Base-by-base conservation (phyloP, 2,113 vertebrate genomes). In the Esox niger region DNA sequence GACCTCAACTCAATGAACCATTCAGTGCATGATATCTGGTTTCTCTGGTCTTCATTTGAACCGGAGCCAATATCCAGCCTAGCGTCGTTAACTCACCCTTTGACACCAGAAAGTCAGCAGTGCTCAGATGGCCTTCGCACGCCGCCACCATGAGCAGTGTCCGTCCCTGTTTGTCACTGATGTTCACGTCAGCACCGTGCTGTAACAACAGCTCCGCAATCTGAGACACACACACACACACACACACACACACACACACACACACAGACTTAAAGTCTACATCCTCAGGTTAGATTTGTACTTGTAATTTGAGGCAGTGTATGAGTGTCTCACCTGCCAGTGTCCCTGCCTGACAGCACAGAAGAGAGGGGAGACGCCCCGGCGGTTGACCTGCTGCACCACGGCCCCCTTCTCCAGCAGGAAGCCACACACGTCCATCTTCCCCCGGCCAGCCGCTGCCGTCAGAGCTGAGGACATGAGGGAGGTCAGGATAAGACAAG, bases 141-240 rank as follows among this genome's bases (percentile, higher is more conserved):
- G 96, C 90, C 1, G 96, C 96, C 86, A 98, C 95, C 97, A 99
- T 98, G 32, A 99, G 93, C 0, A 97, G 93, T 0, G 96, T 98
- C 72, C 97, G 90, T 57, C 97, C 97, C 87, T 98, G 96, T 82
- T 93, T 98, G 91, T 99, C 97, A 8, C 94, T 95, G 47, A 93
- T 66, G 69, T 98, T 98, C 60, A 98, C 94, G 26, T 98, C 95
- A 7, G 94, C 94, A 17, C 96, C 95, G 0, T 74, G 91, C 61
- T 95, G 90, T 84, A 98, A 69, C 7, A 99, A 90, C 76, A 96
- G 73, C 59, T 95, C 93, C 54, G 94, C 94, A 64, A 99, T 93
- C 97, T 99, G 82, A 63, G 69, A 88, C 1, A 74, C 20, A 72
- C 73, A 68, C 1, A 58, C n/a, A 70, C 15, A 29, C 2, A 23